phyloP scores from a whole-genome alignment of 2,888 invertebrate species.

The Autographa gamma region DNA sequence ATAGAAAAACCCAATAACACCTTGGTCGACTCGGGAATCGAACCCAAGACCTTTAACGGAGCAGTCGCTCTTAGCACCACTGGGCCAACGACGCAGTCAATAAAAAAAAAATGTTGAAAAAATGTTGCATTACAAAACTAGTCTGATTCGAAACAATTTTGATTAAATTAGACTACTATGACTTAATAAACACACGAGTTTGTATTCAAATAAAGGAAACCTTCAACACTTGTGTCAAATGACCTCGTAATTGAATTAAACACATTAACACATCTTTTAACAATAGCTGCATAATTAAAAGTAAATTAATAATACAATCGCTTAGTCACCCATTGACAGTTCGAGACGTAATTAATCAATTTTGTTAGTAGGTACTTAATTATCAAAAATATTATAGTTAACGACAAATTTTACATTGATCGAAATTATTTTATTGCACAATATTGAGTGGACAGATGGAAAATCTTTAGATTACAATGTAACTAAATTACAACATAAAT shows the following conservation, averaged over 20 bases:
- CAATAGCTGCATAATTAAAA: conserved; percentile 23
- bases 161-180: not conserved
- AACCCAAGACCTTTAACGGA: too few relatives aligned
- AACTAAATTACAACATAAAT: too few relatives aligned
- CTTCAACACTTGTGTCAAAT: not conserved
- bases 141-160: too few relatives aligned
- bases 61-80: too few relatives aligned
- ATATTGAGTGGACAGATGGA: not conserved
- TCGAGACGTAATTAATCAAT: conserved; percentile 8
- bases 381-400: not conserved
- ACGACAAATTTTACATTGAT: not conserved
- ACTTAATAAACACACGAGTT: not conserved
- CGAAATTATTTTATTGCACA: not conserved
- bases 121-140: too few relatives aligned
- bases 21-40: too few relatives aligned
- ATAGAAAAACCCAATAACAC: too few relatives aligned
- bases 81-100: too few relatives aligned
- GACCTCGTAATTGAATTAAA: conserved; percentile 21
- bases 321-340: conserved; percentile 41
- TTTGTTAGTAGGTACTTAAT: not conserved
- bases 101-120: too few relatives aligned
- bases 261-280: conserved; percentile 22
- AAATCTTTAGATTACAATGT: not conserved
- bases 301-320: conserved; percentile 27
- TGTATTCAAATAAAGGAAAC: conserved; percentile 2